These are phyloP conservation scores for Zoanthus solanderi DNA, from an alignment of 92 coral and sea anemone genomes.

Conservation along the genomic window DNA sequence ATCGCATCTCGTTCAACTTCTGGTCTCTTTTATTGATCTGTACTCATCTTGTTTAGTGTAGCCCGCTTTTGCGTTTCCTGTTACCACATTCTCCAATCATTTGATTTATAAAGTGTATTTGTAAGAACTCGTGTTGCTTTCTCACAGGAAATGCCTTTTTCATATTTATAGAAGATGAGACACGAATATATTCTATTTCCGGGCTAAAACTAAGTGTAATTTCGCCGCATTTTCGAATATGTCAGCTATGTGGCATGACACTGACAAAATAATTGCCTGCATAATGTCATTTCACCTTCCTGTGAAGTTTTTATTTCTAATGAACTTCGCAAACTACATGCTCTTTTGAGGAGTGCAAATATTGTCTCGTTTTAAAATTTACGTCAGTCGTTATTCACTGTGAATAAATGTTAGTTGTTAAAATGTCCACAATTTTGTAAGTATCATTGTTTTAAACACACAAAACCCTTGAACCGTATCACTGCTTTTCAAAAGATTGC, in stretches of 20 bases:
- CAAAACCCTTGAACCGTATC: conserved; percentile 65
- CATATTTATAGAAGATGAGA: conserved; percentile 71
- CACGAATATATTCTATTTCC: conserved; percentile 72
- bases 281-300: conserved; percentile 55
- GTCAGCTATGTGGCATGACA: conserved; percentile 56
- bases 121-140: conserved; percentile 53
- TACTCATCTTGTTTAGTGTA: not conserved
- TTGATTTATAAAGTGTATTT: conserved; percentile 31
- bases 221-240: conserved; percentile 61
- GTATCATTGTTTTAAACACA: conserved; percentile 53
- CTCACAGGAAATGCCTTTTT: conserved; percentile 76
- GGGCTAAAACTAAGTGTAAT: conserved; percentile 59
- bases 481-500: conserved; percentile 45
- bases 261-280: conserved; percentile 67
- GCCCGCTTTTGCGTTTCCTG: conserved; percentile 18
- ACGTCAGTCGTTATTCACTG: conserved; percentile 62
- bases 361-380: conserved; percentile 85
- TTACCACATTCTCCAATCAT: not conserved
- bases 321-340: conserved; percentile 69
- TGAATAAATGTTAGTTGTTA: conserved; percentile 60
- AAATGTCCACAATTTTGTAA: conserved; percentile 46
- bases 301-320: conserved; percentile 43
- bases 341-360: conserved; percentile 71
- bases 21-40: not conserved
- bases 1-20: not conserved